Percentiles rank a stretch among this genome's conserved stretches.
Evolutionary conservation across 2,888 invertebrate genomes (phyloP).

Genomic region (Cantharis flavilabris): DNA sequence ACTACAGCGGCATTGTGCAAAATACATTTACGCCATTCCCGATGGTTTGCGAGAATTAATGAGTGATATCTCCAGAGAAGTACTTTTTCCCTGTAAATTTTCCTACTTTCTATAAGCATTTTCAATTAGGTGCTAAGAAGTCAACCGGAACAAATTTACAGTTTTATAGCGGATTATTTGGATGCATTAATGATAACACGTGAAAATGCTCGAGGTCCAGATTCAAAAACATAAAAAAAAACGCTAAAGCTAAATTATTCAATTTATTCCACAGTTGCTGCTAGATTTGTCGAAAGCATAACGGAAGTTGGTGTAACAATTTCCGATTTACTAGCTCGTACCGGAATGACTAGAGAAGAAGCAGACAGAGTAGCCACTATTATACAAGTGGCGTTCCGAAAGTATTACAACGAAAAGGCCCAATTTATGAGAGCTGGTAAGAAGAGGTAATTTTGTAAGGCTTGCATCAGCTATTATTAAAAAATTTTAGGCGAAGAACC

Average conservation of each 20-base stretch:
- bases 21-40: conserved; percentile 61
- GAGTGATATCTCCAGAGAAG: conserved; percentile 74
- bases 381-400: conserved; percentile 46
- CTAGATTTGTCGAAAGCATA: conserved; percentile 49
- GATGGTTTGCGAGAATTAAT: conserved; percentile 72
- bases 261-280: conserved; percentile 43
- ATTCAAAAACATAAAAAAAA: neutral
- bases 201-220: conserved; percentile 58
- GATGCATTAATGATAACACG: conserved; percentile 68
- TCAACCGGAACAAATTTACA: conserved; percentile 66
- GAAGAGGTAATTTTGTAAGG: neutral
- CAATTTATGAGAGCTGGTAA: neutral
- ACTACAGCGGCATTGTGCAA: conserved; percentile 55
- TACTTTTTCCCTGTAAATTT: conserved; percentile 36
- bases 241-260: neutral
- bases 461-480: neutral
- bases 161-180: conserved; percentile 72
- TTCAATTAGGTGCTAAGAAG: conserved; percentile 65
- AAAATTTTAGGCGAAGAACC: conserved; percentile 3
- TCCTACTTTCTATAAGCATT: neutral
- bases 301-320: conserved; percentile 48
- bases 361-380: conserved; percentile 45
- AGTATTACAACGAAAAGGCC: conserved; percentile 29
- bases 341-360: conserved; percentile 47
- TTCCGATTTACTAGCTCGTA: conserved; percentile 44